These are phyloP conservation scores for Eupelmus urozonus DNA, from an alignment of 2,888 invertebrate genomes.

Conservation along the genomic window DNA sequence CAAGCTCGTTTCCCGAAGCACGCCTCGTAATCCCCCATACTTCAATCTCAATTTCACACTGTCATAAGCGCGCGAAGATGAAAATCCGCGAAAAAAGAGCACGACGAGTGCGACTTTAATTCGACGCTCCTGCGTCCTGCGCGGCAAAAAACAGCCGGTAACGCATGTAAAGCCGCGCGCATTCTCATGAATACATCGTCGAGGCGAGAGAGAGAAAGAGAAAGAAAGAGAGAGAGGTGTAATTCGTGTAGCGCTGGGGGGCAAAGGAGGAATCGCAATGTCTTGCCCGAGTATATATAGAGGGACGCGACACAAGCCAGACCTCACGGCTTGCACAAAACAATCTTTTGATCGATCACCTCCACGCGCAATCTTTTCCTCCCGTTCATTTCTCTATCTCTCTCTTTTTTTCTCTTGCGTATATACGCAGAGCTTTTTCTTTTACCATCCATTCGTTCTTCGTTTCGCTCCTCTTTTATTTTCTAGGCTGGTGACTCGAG, in stretches of 20 bases:
- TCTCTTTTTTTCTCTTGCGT: not conserved
- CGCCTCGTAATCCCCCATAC: constrained; percentile 12
- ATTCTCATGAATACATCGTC: constrained; percentile 43
- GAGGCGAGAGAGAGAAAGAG: not conserved
- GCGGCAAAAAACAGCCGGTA: not conserved
- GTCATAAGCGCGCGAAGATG: not conserved
- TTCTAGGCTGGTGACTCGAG: not conserved
- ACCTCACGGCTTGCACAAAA: constrained; percentile 13
- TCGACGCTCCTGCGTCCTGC: constrained; percentile 3
- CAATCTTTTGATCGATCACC: constrained; percentile 45
- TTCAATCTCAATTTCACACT: constrained; percentile 23
- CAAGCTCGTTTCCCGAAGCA: constrained; percentile 10
- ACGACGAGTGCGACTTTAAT: constrained; percentile 39
- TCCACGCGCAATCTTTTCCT: constrained; percentile 2
- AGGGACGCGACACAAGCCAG: not conserved
- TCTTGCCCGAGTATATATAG: not conserved
- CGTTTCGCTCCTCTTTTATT: not conserved
- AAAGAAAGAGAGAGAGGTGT: constrained; percentile 1
- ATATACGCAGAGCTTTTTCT: no score
- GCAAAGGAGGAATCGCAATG: not conserved
- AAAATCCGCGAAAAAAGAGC: not conserved
- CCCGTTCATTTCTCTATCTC: not conserved
- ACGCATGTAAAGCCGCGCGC: not conserved
- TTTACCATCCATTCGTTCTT: not conserved
- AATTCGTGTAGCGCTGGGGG: constrained; percentile 4